Evolutionary conservation across 2,113 vertebrate species (phyloP).

Genomic region (Anhinga anhinga): DNA sequence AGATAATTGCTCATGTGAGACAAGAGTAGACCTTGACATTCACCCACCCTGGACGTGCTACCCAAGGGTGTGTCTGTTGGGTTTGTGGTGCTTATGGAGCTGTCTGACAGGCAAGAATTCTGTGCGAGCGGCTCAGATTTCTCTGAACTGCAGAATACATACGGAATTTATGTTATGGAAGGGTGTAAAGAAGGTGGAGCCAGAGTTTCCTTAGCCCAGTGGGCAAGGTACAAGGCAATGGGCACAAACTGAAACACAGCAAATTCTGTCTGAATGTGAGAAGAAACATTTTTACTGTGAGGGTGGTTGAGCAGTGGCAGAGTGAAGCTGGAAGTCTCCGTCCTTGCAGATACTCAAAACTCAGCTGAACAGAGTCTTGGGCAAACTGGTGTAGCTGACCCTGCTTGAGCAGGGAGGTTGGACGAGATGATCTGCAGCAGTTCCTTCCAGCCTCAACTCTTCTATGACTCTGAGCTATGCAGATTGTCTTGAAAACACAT

Average conservation of each 20-base stretch:
- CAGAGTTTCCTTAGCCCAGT: neutral
- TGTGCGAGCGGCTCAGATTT: no score
- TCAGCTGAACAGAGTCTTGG: neutral
- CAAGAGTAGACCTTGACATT: neutral
- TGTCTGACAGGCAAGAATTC: neutral
- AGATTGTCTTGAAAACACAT: neutral
- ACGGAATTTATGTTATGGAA: neutral
- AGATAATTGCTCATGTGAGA: neutral
- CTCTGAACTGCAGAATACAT: neutral
- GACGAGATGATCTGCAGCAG: neutral
- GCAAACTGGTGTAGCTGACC: neutral
- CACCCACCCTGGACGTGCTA: fast-evolving
- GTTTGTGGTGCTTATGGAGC: neutral
- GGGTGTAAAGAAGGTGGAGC: neutral
- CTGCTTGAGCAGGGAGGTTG: neutral
- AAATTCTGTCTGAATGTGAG: neutral
- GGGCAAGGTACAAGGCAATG: no score
- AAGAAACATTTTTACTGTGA: neutral
- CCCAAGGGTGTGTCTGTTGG: neutral
- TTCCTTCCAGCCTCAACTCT: neutral
- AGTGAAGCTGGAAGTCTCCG: fast-evolving
- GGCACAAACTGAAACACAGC: neutral
- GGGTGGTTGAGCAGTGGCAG: neutral
- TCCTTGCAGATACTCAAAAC: neutral
- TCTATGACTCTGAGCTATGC: neutral